Percentiles rank a stretch among this genome's conserved stretches.
Evolutionary conservation across 2,797 vertebrate species (phyloP).

Genomic region (Sebastiscus tertius): DNA sequence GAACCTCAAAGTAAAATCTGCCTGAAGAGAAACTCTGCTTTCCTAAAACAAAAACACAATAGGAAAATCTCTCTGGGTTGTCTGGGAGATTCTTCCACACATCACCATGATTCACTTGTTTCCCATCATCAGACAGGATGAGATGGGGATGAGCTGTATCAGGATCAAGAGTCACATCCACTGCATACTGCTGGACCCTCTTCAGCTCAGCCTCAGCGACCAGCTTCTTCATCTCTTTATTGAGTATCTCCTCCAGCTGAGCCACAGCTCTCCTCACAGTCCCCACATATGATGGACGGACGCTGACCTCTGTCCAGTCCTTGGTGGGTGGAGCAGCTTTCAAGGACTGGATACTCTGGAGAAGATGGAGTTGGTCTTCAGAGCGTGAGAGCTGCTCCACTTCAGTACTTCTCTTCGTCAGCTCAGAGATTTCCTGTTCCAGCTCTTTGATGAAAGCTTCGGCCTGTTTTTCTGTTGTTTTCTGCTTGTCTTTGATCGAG

Average conservation of each 20-base stretch:
- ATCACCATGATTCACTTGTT: background rate
- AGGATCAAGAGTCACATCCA: slow-evolving; percentile 35
- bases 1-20: slow-evolving; percentile 35
- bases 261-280: background rate
- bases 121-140: slow-evolving; percentile 21
- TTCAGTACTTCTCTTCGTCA: background rate
- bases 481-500: background rate
- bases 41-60: background rate
- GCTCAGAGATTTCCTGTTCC: background rate
- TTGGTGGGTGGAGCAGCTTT: background rate
- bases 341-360: background rate
- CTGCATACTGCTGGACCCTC: slow-evolving; percentile 9
- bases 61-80: background rate
- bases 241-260: background rate
- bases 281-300: background rate
- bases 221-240: background rate
- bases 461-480: background rate
- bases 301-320: background rate
- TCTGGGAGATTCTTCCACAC: background rate
- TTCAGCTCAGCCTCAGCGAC: background rate
- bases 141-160: background rate
- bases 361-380: slow-evolving; percentile 14
- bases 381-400: background rate
- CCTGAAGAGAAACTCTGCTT: slow-evolving; percentile 20
- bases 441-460: background rate